Evolutionary conservation across 2,888 invertebrate genomes (phyloP).

Genomic region (Prosapia bicincta): DNA sequence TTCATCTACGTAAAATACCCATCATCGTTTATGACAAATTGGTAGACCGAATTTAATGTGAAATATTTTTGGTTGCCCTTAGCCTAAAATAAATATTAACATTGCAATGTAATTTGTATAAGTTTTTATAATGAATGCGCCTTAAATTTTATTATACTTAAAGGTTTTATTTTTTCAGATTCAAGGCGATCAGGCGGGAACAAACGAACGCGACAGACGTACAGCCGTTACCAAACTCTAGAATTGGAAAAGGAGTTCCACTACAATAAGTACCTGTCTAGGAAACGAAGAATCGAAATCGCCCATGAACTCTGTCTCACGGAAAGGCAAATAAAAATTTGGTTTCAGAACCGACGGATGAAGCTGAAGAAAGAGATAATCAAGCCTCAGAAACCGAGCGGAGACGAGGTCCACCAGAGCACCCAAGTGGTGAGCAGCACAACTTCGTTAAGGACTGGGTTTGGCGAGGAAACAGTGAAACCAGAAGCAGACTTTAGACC

Average conservation of each 20-base stretch:
- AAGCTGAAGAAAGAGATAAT: slow-evolving; percentile 95
- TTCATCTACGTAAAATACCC: no score
- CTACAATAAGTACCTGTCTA: slow-evolving; percentile 95
- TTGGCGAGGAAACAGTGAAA: slow-evolving; percentile 13
- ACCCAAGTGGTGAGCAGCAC: slow-evolving; percentile 31
- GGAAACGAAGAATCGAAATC: slow-evolving; percentile 93
- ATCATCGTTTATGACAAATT: no score
- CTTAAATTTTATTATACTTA: no score
- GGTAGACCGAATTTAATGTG: no score
- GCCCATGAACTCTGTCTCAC: slow-evolving; percentile 94
- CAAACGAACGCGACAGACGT: slow-evolving; percentile 74
- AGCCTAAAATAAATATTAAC: no score
- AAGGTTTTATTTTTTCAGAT: slow-evolving; percentile 74
- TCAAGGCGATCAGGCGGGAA: slow-evolving; percentile 93
- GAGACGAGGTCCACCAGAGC: slow-evolving; percentile 2
- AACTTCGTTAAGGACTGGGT: slow-evolving; percentile 23
- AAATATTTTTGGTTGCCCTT: no score
- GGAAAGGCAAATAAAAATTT: slow-evolving; percentile 95
- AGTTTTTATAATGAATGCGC: no score
- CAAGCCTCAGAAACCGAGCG: slow-evolving; percentile 66
- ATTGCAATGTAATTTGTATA: no score
- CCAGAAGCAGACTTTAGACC: neutral
- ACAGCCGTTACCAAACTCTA: slow-evolving; percentile 90
- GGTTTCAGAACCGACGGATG: slow-evolving; percentile 98
- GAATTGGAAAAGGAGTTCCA: slow-evolving; percentile 98